Base-by-base conservation (phyloP, 2,888 invertebrate genomes). In the Pammene fasciana region DNA sequence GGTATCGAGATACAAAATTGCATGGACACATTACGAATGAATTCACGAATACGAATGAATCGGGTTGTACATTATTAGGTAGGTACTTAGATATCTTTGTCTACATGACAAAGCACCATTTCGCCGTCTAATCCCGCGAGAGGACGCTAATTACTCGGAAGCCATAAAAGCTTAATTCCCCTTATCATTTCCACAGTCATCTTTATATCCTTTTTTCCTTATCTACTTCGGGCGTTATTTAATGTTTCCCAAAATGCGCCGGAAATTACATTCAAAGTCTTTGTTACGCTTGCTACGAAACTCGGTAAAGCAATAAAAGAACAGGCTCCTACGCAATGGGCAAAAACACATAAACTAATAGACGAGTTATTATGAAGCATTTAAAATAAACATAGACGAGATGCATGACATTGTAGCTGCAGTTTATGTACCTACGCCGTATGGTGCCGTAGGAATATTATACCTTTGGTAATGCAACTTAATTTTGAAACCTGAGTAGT, bases 211-310 rank as follows among this genome's bases (percentile, higher is more conserved):
- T 59, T 45, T 50, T 50, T 38, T 26, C 46, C 60, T 60, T 43
- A 52, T 60, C 46, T 61, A 9, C 26, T 34, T 26, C 16, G 50
- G 18, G 8, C 60, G 55, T 61, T 26, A 67, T 67, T 61, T 48
- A 36, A 67, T 55, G n/a, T 41, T 55, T 45, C 43, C 34, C 45
- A 9, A 41, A 55, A 46, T 26, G 11, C 64, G 54, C 55, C 60
- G 61, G 61, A 67, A 55, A 67, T 67, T 67, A 54, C 61, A 13
- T 48, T 16, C 46, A 9, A 41, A 56, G 34, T 52, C 68, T 52
- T 64, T 64, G 64, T 68, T 55, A 43, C 61, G 45, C 34, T 54
- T 56, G 54, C 48, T 48, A 56, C 56, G 56, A 41, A 68, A 68
- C 48, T n/a, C 18, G 52, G 45, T 61, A 55, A 62, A 41, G 50